Conservation (phyloP, 2,113 vertebrate species). For the Papio anubis region DNA sequence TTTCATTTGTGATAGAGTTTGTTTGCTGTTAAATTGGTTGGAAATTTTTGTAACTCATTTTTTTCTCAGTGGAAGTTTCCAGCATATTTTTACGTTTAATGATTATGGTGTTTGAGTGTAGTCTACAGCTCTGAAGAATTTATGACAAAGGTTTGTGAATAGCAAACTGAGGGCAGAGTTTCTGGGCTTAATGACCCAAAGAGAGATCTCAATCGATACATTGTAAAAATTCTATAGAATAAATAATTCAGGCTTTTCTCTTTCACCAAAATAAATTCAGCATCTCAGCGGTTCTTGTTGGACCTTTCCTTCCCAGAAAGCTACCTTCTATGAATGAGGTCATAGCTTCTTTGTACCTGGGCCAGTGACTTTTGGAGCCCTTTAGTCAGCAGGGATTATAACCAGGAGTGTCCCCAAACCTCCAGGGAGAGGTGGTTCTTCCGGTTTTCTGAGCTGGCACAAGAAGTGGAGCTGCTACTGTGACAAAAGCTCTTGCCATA, state of each 20-base stretch:
- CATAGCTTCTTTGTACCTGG: not conserved
- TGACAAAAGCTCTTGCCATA: not conserved
- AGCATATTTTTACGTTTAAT: slow-evolving; percentile 2
- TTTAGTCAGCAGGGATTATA: not conserved
- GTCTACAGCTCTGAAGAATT: not conserved
- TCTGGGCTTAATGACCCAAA: not conserved
- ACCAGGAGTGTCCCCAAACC: not conserved
- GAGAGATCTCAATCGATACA: not conserved
- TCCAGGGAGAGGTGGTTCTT: not conserved
- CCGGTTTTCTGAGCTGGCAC: not conserved
- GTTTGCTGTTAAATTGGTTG: not conserved
- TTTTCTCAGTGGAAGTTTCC: not conserved
- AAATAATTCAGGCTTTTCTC: slow-evolving; percentile 34
- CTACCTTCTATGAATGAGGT: not conserved
- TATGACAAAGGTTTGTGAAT: not conserved
- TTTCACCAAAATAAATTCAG: not conserved
- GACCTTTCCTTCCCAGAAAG: not conserved
- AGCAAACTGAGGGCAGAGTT: slow-evolving; percentile 42
- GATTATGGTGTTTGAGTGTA: not conserved
- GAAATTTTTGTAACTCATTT: not conserved
- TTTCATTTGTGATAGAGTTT: not conserved
- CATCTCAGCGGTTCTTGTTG: not conserved
- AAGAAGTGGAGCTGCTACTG: not conserved
- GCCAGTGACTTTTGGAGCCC: not conserved
- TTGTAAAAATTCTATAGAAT: slow-evolving; percentile 4